Percentiles rank a stretch among this genome's conserved stretches.
These are phyloP conservation scores for Aphelenchoides fujianensis DNA, from an alignment of 1,140 invertebrate species.

Conservation along the genomic window DNA sequence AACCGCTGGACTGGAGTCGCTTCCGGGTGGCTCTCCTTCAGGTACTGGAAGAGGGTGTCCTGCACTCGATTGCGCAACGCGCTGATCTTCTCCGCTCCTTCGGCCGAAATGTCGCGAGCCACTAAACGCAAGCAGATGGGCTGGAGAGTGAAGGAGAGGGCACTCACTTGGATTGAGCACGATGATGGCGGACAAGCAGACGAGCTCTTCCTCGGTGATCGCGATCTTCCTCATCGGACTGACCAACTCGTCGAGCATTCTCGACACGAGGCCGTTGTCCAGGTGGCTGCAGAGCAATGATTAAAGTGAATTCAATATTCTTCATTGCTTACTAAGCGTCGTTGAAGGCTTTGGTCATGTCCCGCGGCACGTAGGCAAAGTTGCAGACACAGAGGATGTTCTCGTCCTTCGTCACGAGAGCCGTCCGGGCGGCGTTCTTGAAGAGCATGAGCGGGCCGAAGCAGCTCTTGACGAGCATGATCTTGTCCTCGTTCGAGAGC, in stretches of 20 bases:
- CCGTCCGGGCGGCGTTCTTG: conserved; percentile 56
- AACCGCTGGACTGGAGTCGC: conserved; percentile 32
- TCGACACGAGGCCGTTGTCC: conserved; percentile 56
- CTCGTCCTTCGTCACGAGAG: conserved; percentile 55
- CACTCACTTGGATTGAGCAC: conserved; percentile 58
- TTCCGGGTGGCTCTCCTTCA: conserved; percentile 46
- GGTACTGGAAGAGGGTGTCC: conserved; percentile 53
- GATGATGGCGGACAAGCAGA: conserved; percentile 60
- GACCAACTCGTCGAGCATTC: conserved; percentile 56
- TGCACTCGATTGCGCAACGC: conserved; percentile 46
- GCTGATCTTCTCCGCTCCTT: conserved; percentile 39
- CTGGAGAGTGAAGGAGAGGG: too few relatives aligned
- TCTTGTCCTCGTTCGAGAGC: conserved; percentile 53
- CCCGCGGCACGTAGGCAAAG: conserved; percentile 59
- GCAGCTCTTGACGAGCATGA: conserved; percentile 52
- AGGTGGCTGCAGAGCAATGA: conserved; percentile 52
- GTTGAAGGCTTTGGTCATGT: conserved; percentile 52
- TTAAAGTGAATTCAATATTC: too few relatives aligned
- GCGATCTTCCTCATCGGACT: conserved; percentile 51
- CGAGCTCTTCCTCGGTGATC: conserved; percentile 59
- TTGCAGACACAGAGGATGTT: conserved; percentile 58
- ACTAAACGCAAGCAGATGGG: conserved; percentile 39
- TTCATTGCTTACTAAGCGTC: conserved; percentile 61
- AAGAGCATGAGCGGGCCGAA: conserved; percentile 60
- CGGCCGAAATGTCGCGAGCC: conserved; percentile 50